Conservation (phyloP, 2,113 vertebrate species). For the Platysternon megacephalum region DNA sequence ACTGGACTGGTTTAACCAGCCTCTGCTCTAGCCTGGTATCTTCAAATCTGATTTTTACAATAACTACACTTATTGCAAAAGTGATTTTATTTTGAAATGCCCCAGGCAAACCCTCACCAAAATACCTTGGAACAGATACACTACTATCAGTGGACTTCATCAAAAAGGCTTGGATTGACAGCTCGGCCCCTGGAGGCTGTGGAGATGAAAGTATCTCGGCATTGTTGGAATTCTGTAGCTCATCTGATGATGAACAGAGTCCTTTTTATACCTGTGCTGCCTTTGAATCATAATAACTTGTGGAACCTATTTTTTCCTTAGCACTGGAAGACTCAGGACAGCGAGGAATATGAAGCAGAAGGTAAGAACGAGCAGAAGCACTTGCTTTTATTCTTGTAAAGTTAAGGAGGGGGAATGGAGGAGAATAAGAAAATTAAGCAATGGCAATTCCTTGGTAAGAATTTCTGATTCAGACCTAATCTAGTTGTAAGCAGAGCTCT, state of each 20-base stretch:
- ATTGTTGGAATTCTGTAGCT: not conserved
- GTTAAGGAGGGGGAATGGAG: not conserved
- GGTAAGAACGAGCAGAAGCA: slow-evolving; percentile 76
- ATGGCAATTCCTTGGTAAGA: not conserved
- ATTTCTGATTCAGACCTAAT: not conserved
- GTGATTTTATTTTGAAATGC: not conserved
- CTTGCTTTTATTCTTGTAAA: not conserved
- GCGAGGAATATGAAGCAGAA: slow-evolving; percentile 95
- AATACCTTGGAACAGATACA: rapidly evolving
- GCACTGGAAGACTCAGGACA: slow-evolving; percentile 85
- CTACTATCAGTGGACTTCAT: not conserved
- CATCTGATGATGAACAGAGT: not conserved
- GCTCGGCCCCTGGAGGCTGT: not conserved
- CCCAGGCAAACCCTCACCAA: rapidly evolving
- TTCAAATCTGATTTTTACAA: not conserved
- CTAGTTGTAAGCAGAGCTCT: rapidly evolving
- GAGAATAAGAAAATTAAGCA: not conserved
- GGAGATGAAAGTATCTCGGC: not conserved
- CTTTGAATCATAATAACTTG: not conserved
- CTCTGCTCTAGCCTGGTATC: not conserved
- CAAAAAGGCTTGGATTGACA: not conserved
- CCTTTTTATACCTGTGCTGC: not conserved
- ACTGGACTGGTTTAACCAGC: not conserved
- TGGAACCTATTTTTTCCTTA: slow-evolving; percentile 61
- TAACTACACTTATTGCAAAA: not conserved